Evolutionary conservation across 2,797 vertebrate genomes (phyloP).

Genomic region (Cyclura pinguis): DNA sequence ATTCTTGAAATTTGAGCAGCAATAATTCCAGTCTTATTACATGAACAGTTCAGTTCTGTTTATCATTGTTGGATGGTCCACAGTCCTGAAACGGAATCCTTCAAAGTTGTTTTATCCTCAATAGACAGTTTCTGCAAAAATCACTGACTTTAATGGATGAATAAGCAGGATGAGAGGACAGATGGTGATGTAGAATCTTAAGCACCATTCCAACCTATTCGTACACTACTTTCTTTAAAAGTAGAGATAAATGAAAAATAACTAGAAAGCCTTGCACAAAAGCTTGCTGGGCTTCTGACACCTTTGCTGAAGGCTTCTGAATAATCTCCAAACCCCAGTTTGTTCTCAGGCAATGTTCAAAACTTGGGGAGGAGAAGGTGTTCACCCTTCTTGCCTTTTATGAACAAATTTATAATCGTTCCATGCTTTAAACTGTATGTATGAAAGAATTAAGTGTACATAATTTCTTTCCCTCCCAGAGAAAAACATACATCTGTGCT

Average conservation of each 20-base stretch:
- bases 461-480: background rate
- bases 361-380: background rate
- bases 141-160: rapidly evolving
- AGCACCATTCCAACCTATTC: background rate
- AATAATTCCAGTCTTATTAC: background rate
- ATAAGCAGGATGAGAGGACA: background rate
- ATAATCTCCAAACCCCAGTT: conserved; percentile 24
- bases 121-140: conserved; percentile 3
- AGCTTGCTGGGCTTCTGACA: background rate
- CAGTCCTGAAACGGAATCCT: background rate
- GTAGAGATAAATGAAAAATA: background rate
- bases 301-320: background rate
- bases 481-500: background rate
- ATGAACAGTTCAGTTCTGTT: background rate
- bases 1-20: background rate
- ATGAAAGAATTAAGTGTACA: conserved; percentile 30
- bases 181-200: background rate
- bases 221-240: background rate
- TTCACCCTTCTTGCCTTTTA: conserved; percentile 44
- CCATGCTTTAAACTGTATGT: conserved; percentile 10
- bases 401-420: conserved; percentile 44
- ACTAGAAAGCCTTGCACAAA: conserved; percentile 17
- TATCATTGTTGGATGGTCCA: background rate
- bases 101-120: background rate
- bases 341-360: background rate